Evolutionary conservation across 2,797 vertebrate species (phyloP), one percentile per base, ranked within the genome.

Genomic region (Rhabdomys pumilio): DNA sequence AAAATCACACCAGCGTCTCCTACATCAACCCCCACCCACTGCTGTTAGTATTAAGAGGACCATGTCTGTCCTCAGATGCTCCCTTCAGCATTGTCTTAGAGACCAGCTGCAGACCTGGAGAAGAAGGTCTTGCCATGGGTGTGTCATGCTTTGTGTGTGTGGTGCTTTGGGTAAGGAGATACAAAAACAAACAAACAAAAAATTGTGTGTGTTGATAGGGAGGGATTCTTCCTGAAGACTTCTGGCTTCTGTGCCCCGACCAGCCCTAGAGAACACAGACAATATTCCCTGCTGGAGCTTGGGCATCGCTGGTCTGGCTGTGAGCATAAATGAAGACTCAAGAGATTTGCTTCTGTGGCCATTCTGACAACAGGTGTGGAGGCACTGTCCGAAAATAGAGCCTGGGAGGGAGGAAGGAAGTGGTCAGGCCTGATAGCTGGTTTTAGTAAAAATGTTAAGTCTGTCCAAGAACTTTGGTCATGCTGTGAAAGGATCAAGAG

Each of bases 401-500:
- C 26, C 77, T 81, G 53, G 79, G 92, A 98, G 53, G 76, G 92
- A 98, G 98, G 97, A 98, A 98, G 98, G 98, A 98, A 98, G 98
- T 95, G 63, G 80, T 2, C 2, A 76, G 86, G 94, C 84, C 90
- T 87, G 94, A 63, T 38, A 93, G 95, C 34, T 0, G 0, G 85
- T 95, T 91, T 97, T 90, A 97, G 92, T 85, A 41, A 79, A 95
- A 95, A 50, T 4, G 0, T 91, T 4, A 92, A 3, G 93, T 96
- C 95, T 93, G 94, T 95, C 80, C 61, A 26, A 96, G 93, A 95
- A 93, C 75, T 38, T 57, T 77, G 90, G 89, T 84, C 93, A 19
- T 44, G 34, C 80, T 34, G 50, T 29, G 93, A 79, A 84, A 63
- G 75, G 83, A 73, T 81, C 55, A 26, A 69, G 79, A 34, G 17